Conservation (phyloP, 53 echinoderm and acorn worm species). For the Echinarachnius parma region DNA sequence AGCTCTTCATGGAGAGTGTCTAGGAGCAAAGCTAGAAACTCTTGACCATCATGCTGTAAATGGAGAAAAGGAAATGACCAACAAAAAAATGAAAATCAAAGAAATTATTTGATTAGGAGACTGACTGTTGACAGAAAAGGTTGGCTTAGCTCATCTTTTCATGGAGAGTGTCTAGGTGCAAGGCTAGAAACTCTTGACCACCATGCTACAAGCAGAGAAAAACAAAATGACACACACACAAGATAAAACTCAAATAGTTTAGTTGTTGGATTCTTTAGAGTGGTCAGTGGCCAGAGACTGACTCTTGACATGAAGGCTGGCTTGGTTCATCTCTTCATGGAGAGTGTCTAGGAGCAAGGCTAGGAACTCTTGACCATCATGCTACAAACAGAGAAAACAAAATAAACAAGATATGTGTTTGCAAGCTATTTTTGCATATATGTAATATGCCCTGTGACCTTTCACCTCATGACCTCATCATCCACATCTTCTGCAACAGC, state of each 20-base stretch:
- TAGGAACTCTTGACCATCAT: slow-evolving; percentile 98
- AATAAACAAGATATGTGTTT: too few species aligned
- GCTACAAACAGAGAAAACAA: slow-evolving; percentile 43
- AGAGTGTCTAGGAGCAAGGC: slow-evolving; percentile 90
- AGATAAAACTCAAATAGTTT: too few species aligned
- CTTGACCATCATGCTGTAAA: slow-evolving; percentile 94
- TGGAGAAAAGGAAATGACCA: not conserved
- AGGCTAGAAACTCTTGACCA: slow-evolving; percentile 95
- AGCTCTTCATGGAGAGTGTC: slow-evolving; percentile 94
- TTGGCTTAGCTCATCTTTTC: slow-evolving; percentile 86
- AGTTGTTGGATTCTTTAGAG: slow-evolving; percentile 94
- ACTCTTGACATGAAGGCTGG: slow-evolving; percentile 66
- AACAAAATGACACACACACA: too few species aligned
- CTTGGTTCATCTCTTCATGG: slow-evolving; percentile 89
- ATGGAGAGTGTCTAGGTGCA: slow-evolving; percentile 87
- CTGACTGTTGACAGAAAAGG: slow-evolving; percentile 61
- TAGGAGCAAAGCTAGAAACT: slow-evolving; percentile 89
- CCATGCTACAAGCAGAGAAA: slow-evolving; percentile 83
- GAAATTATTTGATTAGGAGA: too few species aligned
- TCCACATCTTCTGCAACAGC: too few species aligned
- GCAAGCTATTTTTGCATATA: too few species aligned
- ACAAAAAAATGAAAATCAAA: too few species aligned
- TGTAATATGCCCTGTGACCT: too few species aligned
- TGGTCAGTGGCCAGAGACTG: slow-evolving; percentile 81
- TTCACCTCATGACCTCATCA: too few species aligned